Conservation (phyloP, 2,888 invertebrate genomes). For the Euphydryas editha region DNA sequence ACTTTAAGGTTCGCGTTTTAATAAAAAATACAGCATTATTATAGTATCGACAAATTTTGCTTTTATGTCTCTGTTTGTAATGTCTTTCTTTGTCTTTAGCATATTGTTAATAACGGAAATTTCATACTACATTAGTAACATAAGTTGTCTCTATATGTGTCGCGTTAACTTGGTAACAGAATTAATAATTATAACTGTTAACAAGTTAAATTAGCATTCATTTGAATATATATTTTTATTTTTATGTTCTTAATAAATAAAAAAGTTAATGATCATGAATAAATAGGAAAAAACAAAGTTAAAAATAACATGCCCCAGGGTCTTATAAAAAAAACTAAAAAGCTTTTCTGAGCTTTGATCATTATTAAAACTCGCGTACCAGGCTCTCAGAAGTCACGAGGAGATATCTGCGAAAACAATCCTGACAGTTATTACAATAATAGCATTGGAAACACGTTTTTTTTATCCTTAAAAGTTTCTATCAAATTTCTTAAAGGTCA, state of each 20-base stretch:
- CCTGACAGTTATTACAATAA: constrained; percentile 40
- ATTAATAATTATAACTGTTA: no score
- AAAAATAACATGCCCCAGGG: background rate
- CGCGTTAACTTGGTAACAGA: no score
- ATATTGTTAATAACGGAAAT: no score
- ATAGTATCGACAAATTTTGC: no score
- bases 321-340: background rate
- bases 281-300: background rate
- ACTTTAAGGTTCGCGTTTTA: no score
- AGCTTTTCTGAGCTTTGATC: constrained; percentile 30
- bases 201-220: no score
- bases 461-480: constrained; percentile 39
- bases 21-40: no score
- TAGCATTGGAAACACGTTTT: constrained; percentile 39
- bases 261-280: background rate
- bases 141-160: no score
- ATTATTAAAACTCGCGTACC: constrained; percentile 29
- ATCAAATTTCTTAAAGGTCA: constrained; percentile 17
- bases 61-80: no score
- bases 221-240: no score
- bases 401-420: constrained; percentile 38
- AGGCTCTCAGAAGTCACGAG: constrained; percentile 40
- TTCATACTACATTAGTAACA: no score
- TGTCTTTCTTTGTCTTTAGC: no score
- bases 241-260: background rate